Percentiles rank a stretch among this genome's conserved stretches.
phyloP scores from a whole-genome alignment of 2,888 invertebrate species.

The Drosophila bunnanda region DNA sequence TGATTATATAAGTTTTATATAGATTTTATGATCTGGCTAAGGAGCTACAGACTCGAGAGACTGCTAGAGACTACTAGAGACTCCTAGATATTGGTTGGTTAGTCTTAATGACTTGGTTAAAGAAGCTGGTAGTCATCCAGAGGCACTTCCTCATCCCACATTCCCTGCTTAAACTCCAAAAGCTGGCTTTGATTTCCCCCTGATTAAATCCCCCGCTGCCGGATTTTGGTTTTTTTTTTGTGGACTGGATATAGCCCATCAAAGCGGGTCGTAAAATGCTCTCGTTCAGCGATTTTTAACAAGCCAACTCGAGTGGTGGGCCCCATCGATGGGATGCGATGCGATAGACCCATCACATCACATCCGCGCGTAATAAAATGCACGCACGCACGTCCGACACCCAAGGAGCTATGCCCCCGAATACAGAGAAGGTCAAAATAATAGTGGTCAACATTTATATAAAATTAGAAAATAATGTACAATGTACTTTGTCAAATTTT shows the following conservation, averaged over 20 bases:
- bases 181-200: slow-evolving; percentile 26
- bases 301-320: slow-evolving; percentile 36
- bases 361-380: slow-evolving; percentile 77
- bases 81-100: background rate
- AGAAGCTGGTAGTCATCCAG: background rate
- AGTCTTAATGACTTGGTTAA: background rate
- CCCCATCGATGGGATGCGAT: slow-evolving; percentile 37
- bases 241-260: slow-evolving; percentile 24
- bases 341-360: slow-evolving; percentile 73
- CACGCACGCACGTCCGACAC: slow-evolving; percentile 75
- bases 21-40: background rate
- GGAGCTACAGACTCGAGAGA: background rate
- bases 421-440: background rate
- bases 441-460: background rate
- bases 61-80: background rate
- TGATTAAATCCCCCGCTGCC: slow-evolving; percentile 37
- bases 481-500: background rate
- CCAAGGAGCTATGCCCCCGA: slow-evolving; percentile 8
- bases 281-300: slow-evolving; percentile 48
- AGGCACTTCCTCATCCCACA: background rate
- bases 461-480: background rate
- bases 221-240: slow-evolving; percentile 1
- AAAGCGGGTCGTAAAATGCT: slow-evolving; percentile 43
- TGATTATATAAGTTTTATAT: background rate
- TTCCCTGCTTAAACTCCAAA: background rate